Evolutionary conservation across 2,888 invertebrate genomes (phyloP).

Genomic region (Brachypterus glaber): DNA sequence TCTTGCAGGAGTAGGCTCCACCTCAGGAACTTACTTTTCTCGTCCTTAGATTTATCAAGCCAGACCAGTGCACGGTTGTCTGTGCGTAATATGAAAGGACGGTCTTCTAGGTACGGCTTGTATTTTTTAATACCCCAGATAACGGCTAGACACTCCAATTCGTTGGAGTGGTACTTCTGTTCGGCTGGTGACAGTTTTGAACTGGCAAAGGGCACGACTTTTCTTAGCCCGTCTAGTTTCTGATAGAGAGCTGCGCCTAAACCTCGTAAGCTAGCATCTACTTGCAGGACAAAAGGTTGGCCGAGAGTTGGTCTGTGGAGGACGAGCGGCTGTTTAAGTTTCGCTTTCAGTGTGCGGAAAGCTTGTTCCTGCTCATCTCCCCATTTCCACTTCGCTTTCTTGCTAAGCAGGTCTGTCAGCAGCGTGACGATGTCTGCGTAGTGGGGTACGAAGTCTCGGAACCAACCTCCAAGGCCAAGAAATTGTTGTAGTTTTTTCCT

Average conservation of each 20-base stretch:
- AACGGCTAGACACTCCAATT: slow-evolving; percentile 19
- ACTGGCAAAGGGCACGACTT: too few species aligned
- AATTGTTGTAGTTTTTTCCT: slow-evolving; percentile 17
- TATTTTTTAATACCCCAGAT: slow-evolving; percentile 13
- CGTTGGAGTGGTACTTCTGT: slow-evolving; percentile 17
- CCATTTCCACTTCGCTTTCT: slow-evolving; percentile 14
- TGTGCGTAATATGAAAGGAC: not conserved
- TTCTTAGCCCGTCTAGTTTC: slow-evolving; percentile 3
- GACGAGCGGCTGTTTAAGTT: slow-evolving; percentile 13
- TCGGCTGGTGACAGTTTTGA: slow-evolving; percentile 18
- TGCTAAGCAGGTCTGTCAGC: slow-evolving; percentile 18
- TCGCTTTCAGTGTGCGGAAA: slow-evolving; percentile 14
- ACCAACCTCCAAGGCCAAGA: slow-evolving; percentile 23
- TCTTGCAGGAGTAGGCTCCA: not conserved
- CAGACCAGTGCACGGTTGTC: slow-evolving; percentile 1
- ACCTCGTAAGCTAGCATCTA: slow-evolving; percentile 20
- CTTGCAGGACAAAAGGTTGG: slow-evolving; percentile 19
- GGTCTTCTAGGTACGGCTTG: slow-evolving; percentile 1
- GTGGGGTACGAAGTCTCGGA: slow-evolving; percentile 23
- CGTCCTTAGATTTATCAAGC: slow-evolving; percentile 1
- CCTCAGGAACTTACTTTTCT: not conserved
- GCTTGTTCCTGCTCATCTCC: slow-evolving; percentile 9
- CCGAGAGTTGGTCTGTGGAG: slow-evolving; percentile 18
- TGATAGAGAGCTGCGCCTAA: slow-evolving; percentile 24
- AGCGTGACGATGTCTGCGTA: slow-evolving; percentile 19